phyloP scores from a whole-genome alignment of 2,888 invertebrate genomes.

The Ormyrus labotus region DNA sequence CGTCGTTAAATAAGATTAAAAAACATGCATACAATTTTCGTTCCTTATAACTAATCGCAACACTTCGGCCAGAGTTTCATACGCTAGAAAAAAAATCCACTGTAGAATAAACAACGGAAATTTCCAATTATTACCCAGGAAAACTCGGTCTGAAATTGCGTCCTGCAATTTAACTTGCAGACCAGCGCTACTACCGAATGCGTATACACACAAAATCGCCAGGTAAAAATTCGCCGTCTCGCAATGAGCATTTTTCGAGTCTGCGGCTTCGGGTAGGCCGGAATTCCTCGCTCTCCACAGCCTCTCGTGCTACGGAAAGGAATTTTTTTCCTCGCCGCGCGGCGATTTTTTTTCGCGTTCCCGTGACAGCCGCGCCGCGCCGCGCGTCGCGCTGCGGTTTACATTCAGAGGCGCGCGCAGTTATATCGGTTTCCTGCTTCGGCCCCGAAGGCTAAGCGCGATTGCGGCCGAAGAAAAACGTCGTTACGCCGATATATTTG shows the following conservation, averaged over 20 bases:
- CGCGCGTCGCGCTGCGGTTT: slow-evolving; percentile 19
- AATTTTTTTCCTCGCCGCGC: slow-evolving; percentile 5
- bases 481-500: not conserved
- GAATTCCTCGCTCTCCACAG: not conserved
- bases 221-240: no score
- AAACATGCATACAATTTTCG: no score
- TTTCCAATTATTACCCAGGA: no score
- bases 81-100: no score
- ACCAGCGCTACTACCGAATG: no score
- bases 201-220: no score
- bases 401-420: slow-evolving; percentile 13
- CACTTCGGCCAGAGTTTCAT: no score
- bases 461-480: slow-evolving; percentile 38
- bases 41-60: no score
- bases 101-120: no score
- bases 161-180: no score
- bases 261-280: slow-evolving; percentile 12
- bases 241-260: not conserved
- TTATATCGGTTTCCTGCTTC: slow-evolving; percentile 47
- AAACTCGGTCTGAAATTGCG: no score
- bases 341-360: slow-evolving; percentile 31
- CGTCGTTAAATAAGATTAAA: no score
- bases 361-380: slow-evolving; percentile 2
- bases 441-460: slow-evolving; percentile 44
- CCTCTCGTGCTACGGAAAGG: not conserved